Evolutionary conservation across 2,797 vertebrate genomes (phyloP).

Genomic region (Lagocephalus sceleratus): DNA sequence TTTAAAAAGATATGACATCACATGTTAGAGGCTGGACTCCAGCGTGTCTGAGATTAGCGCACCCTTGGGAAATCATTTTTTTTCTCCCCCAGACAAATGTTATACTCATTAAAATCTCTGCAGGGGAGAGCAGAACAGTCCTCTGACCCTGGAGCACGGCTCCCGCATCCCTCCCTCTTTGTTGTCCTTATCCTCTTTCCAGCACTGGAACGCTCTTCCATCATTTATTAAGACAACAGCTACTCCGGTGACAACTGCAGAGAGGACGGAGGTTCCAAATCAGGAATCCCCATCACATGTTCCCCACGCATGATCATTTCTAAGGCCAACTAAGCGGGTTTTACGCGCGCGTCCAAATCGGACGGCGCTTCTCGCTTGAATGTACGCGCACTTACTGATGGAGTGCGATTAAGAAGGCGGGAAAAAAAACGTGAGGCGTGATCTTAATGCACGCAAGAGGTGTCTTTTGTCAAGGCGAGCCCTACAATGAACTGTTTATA

Average conservation of each 20-base stretch:
- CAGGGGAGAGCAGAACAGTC: conserved; percentile 43
- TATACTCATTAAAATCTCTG: conserved; percentile 60
- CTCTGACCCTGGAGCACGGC: conserved; percentile 50
- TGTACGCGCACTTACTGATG: conserved; percentile 7
- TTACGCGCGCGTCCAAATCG: no score
- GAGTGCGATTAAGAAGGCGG: conserved; percentile 3
- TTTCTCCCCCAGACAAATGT: no score
- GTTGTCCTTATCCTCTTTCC: conserved; percentile 35
- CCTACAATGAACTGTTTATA: not conserved
- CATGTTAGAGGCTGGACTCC: no score
- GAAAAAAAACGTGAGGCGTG: conserved; percentile 12
- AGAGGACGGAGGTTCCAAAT: conserved; percentile 27
- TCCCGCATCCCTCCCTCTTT: conserved; percentile 34
- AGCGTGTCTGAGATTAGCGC: no score
- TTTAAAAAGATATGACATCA: no score
- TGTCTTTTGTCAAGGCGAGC: no score
- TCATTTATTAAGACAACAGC: conserved; percentile 47
- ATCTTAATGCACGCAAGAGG: conserved; percentile 6
- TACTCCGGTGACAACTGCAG: conserved; percentile 23
- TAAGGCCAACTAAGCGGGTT: no score
- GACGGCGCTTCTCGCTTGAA: no score
- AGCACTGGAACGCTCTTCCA: conserved; percentile 7
- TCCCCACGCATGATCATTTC: conserved; percentile 16
- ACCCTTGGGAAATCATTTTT: no score
- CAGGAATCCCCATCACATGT: not conserved